A percentile compares a stretch with the other conserved stretches of the same genome.
Evolutionary conservation across 2,888 invertebrate species (phyloP).

Genomic region (Caradrina clavipalpis): DNA sequence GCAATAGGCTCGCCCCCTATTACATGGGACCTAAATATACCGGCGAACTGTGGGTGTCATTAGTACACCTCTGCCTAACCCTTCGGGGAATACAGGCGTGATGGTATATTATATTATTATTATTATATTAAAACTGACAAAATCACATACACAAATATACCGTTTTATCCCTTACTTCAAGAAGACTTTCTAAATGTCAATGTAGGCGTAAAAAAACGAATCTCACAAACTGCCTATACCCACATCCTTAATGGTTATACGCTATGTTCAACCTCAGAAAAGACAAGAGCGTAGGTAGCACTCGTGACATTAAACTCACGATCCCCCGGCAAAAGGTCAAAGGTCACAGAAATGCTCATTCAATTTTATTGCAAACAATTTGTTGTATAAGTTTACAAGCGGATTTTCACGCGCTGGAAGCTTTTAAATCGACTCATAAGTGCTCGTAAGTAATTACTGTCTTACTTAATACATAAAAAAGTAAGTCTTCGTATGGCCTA

Average conservation of each 20-base stretch:
- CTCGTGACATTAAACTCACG: slow-evolving; percentile 31
- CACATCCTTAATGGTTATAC: slow-evolving; percentile 3
- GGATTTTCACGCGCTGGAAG: slow-evolving; percentile 17
- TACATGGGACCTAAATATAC: too few relatives aligned
- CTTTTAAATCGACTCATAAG: slow-evolving; percentile 16
- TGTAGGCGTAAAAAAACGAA: neutral
- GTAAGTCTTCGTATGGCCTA: neutral
- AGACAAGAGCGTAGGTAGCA: slow-evolving; percentile 33
- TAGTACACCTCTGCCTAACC: too few relatives aligned
- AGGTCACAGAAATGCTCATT: slow-evolving; percentile 21
- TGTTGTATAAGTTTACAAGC: slow-evolving; percentile 28
- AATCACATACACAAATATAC: too few relatives aligned
- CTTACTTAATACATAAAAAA: slow-evolving; percentile 17
- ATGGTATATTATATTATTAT: too few relatives aligned
- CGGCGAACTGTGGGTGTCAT: too few relatives aligned
- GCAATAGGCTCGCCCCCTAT: too few relatives aligned
- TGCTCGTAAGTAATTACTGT: slow-evolving; percentile 3
- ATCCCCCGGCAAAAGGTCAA: slow-evolving; percentile 25
- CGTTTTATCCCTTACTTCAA: neutral
- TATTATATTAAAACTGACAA: too few relatives aligned
- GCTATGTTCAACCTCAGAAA: neutral
- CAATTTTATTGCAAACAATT: slow-evolving; percentile 29
- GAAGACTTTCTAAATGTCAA: neutral
- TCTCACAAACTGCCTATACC: slow-evolving; percentile 7
- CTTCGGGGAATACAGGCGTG: too few relatives aligned